phyloP scores from a whole-genome alignment of 1,140 invertebrate species.

The Ruditapes philippinarum region DNA sequence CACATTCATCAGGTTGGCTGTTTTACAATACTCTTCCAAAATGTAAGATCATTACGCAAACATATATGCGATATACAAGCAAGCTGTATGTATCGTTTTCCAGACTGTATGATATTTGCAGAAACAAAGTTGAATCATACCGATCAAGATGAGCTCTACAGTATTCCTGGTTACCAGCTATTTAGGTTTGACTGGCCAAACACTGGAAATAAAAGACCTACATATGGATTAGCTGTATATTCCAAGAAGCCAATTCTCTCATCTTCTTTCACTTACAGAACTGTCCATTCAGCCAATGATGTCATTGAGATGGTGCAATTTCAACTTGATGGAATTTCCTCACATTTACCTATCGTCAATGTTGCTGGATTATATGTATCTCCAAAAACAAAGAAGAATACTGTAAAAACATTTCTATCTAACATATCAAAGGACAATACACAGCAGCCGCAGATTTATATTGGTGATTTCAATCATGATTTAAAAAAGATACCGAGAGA shows the following conservation, averaged over 20 bases:
- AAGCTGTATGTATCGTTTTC: not conserved
- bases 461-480: not conserved
- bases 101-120: not conserved
- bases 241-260: not conserved
- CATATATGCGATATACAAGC: not conserved
- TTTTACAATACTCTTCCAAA: not conserved
- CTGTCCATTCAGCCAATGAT: not conserved
- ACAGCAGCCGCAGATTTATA: not conserved
- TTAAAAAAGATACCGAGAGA: not conserved
- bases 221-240: slow-evolving; percentile 36
- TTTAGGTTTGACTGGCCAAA: not conserved
- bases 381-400: not conserved
- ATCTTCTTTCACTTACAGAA: not conserved
- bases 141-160: slow-evolving; percentile 7
- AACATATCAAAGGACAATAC: not conserved
- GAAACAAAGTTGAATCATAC: slow-evolving; percentile 12
- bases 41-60: slow-evolving; percentile 16
- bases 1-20: no score
- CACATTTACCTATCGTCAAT: not conserved
- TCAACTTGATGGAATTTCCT: not conserved
- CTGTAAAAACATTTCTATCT: not conserved
- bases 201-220: not conserved
- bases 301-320: not conserved
- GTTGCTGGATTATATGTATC: not conserved
- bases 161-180: slow-evolving; percentile 23